Evolutionary conservation across 2,888 invertebrate species (phyloP).

Genomic region (Sturmia bella): DNA sequence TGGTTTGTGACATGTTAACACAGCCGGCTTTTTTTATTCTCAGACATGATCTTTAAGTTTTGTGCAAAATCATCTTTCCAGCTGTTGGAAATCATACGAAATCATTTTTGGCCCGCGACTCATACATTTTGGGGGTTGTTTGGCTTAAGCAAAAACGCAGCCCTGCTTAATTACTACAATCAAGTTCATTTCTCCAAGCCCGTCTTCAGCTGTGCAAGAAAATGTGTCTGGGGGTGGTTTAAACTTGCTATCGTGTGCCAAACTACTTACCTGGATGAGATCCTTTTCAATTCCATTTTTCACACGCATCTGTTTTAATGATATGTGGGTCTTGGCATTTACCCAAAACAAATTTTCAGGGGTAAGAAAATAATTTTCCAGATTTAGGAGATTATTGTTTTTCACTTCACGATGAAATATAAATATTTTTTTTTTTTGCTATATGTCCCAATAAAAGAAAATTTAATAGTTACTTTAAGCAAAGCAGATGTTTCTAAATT

Average conservation of each 20-base stretch:
- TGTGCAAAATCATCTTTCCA: conserved; percentile 47
- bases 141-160: background rate
- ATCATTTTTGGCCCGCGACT: conserved; percentile 45
- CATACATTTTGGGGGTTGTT: conserved; percentile 59
- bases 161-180: background rate
- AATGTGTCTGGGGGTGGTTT: conserved; percentile 53
- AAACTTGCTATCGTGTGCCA: background rate
- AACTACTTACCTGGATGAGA: conserved; percentile 49
- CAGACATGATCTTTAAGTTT: conserved; percentile 38
- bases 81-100: conserved; percentile 53
- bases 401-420: too few relatives aligned
- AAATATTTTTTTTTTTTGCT: too few relatives aligned
- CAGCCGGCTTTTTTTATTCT: conserved; percentile 65
- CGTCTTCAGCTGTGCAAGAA: conserved; percentile 10
- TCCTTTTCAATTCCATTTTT: conserved; percentile 20
- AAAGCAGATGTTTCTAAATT: conserved; percentile 56
- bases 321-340: conserved; percentile 7
- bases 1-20: conserved; percentile 46
- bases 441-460: too few relatives aligned
- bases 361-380: too few relatives aligned
- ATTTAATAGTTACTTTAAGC: background rate
- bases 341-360: conserved; percentile 24
- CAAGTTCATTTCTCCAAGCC: conserved; percentile 27
- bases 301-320: conserved; percentile 59
- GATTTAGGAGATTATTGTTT: too few relatives aligned